Percentiles rank a stretch among this genome's conserved stretches.
phyloP scores from a whole-genome alignment of 2,888 invertebrate genomes.

The Dendrolimus houi region DNA sequence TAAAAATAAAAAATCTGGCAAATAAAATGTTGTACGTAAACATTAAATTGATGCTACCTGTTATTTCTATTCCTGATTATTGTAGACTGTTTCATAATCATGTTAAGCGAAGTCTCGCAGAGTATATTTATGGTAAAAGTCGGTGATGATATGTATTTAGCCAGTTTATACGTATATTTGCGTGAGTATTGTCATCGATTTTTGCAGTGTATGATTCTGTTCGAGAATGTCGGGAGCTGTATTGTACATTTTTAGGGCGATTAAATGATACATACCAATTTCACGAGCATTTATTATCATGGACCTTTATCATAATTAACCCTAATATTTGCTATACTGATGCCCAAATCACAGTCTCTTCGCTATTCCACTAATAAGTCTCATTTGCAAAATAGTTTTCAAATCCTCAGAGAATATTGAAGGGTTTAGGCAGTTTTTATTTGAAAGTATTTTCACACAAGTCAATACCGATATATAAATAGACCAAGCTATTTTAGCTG shows the following conservation, averaged over 20 bases:
- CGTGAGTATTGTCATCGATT: conserved; percentile 65
- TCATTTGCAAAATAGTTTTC: too few species aligned
- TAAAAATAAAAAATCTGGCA: conserved; percentile 52
- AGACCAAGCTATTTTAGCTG: too few species aligned
- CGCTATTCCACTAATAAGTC: too few species aligned
- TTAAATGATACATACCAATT: conserved; percentile 66
- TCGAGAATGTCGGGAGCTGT: conserved; percentile 67
- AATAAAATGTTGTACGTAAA: conserved; percentile 72
- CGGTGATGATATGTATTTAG: conserved; percentile 52
- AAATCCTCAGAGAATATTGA: too few species aligned
- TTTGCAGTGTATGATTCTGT: conserved; percentile 42
- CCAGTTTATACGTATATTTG: conserved; percentile 59
- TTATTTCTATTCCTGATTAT: conserved; percentile 70
- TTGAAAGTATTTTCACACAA: too few species aligned
- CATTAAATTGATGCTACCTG: conserved; percentile 46
- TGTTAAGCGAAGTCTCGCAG: conserved; percentile 31
- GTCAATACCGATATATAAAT: too few species aligned
- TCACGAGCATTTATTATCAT: conserved; percentile 29
- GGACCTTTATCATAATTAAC: neutral
- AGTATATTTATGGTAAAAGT: conserved; percentile 37
- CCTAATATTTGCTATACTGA: neutral
- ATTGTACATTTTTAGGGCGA: conserved; percentile 74
- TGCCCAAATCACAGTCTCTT: neutral
- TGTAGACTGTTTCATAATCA: conserved; percentile 64
- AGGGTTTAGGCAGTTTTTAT: too few species aligned